These are phyloP conservation scores for Agrochola macilenta DNA, from an alignment of 2,888 invertebrate genomes.

Conservation along the genomic window DNA sequence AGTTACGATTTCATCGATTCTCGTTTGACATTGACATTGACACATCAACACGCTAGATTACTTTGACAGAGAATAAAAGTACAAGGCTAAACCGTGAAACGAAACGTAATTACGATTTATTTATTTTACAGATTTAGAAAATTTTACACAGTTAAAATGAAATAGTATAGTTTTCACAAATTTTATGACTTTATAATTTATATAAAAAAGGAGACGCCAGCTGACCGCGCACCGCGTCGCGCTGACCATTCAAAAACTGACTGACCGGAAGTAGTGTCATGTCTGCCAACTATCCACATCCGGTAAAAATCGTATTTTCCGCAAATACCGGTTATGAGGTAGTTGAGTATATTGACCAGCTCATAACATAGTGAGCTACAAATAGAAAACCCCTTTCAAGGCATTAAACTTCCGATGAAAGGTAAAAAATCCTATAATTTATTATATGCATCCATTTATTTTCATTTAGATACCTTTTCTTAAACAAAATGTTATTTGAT, in stretches of 20 bases:
- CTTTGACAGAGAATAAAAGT: neutral
- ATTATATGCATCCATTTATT: slow-evolving; percentile 2
- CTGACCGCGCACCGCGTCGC: neutral
- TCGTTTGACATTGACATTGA: slow-evolving; percentile 38
- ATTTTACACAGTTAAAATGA: neutral
- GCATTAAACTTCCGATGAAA: neutral
- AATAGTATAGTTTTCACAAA: neutral
- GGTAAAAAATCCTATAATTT: slow-evolving; percentile 22
- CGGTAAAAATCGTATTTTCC: slow-evolving; percentile 43
- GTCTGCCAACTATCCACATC: slow-evolving; percentile 44
- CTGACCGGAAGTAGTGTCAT: slow-evolving; percentile 50
- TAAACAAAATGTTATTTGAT: slow-evolving; percentile 10
- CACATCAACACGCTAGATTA: neutral
- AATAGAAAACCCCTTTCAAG: neutral
- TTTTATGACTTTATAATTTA: too few relatives aligned
- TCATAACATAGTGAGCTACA: neutral
- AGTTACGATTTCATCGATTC: neutral
- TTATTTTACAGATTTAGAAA: neutral
- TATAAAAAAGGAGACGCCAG: neutral
- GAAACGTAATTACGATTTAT: slow-evolving; percentile 31
- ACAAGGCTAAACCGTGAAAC: neutral
- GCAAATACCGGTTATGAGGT: slow-evolving; percentile 47
- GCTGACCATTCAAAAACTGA: slow-evolving; percentile 14
- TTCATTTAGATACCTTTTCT: neutral
- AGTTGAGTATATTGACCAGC: slow-evolving; percentile 14